These are phyloP conservation scores for Stictocephala bisonia DNA, from an alignment of 2,888 invertebrate genomes.

Conservation along the genomic window DNA sequence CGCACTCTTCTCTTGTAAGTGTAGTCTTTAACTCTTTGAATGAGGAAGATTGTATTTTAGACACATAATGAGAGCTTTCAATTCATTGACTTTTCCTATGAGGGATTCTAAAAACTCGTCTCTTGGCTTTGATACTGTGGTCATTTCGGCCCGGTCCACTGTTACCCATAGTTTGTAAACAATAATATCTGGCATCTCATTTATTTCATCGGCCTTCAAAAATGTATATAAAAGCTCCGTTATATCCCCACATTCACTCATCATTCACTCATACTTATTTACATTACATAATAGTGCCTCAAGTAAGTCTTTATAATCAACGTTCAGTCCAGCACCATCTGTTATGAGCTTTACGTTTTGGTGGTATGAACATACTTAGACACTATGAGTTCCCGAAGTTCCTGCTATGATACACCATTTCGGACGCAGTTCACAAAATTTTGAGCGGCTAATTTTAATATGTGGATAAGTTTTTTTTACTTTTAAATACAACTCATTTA, in stretches of 20 bases:
- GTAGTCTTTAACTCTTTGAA: slow-evolving; percentile 24
- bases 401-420: slow-evolving; percentile 28
- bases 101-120: slow-evolving; percentile 31
- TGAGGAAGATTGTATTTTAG: slow-evolving; percentile 35
- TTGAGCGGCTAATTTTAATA: slow-evolving; percentile 15
- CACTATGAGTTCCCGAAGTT: slow-evolving; percentile 27
- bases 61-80: slow-evolving; percentile 24
- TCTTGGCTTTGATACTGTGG: slow-evolving; percentile 25
- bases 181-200: slow-evolving; percentile 18
- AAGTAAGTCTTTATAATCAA: slow-evolving; percentile 34
- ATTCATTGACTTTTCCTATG: slow-evolving; percentile 15
- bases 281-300: slow-evolving; percentile 34
- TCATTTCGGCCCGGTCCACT: slow-evolving; percentile 18
- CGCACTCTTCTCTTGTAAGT: slow-evolving; percentile 32
- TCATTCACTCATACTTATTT: slow-evolving; percentile 35
- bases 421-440: slow-evolving; percentile 19
- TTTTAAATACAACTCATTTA: no score
- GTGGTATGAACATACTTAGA: slow-evolving; percentile 18
- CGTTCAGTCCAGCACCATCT: slow-evolving; percentile 14
- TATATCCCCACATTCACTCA: no score
- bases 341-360: slow-evolving; percentile 25
- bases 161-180: slow-evolving; percentile 26
- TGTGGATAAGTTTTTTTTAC: no score
- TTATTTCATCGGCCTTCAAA: slow-evolving; percentile 8
- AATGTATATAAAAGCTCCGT: background rate